These are phyloP conservation scores for Zygothrica quintamaculata DNA, from an alignment of 2,888 invertebrate species.

Conservation along the genomic window DNA sequence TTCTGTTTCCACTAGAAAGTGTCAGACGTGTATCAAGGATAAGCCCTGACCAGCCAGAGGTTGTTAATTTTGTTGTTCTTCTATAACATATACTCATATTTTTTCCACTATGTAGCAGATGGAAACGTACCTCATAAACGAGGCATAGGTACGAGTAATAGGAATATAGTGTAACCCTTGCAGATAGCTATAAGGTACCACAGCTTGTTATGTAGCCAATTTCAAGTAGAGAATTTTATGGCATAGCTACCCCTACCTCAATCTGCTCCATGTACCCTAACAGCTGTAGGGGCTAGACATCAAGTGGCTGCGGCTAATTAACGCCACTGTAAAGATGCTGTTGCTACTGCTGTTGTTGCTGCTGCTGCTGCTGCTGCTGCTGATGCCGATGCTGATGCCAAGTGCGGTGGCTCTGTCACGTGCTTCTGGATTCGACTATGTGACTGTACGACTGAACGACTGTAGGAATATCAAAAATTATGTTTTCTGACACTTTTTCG, in stretches of 20 bases:
- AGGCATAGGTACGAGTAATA: conserved; percentile 41
- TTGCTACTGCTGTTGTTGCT: too few relatives aligned
- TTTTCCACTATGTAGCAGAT: conserved; percentile 51
- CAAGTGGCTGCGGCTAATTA: conserved; percentile 79
- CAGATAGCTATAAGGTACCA: neutral
- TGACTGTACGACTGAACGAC: conserved; percentile 21
- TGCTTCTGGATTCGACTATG: conserved; percentile 43
- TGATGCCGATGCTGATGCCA: conserved; percentile 9
- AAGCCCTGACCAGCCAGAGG: conserved; percentile 59
- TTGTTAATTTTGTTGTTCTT: conserved; percentile 8
- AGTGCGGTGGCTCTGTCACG: conserved; percentile 55
- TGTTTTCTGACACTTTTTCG: conserved; percentile 69
- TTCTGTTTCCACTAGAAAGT: conserved; percentile 40
- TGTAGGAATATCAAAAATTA: conserved; percentile 66
- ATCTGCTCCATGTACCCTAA: conserved; percentile 23
- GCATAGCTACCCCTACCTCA: conserved; percentile 10
- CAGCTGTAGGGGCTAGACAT: conserved; percentile 58
- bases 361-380: too few relatives aligned
- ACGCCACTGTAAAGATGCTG: conserved; percentile 66
- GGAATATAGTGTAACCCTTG: neutral
- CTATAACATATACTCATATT: too few relatives aligned
- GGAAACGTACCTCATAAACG: conserved; percentile 53
- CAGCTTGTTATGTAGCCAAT: conserved; percentile 57
- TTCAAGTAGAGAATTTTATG: conserved; percentile 45
- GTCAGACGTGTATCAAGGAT: conserved; percentile 70